Conservation (phyloP, 2,113 vertebrate species). For the Entomyzon cyanotis region DNA sequence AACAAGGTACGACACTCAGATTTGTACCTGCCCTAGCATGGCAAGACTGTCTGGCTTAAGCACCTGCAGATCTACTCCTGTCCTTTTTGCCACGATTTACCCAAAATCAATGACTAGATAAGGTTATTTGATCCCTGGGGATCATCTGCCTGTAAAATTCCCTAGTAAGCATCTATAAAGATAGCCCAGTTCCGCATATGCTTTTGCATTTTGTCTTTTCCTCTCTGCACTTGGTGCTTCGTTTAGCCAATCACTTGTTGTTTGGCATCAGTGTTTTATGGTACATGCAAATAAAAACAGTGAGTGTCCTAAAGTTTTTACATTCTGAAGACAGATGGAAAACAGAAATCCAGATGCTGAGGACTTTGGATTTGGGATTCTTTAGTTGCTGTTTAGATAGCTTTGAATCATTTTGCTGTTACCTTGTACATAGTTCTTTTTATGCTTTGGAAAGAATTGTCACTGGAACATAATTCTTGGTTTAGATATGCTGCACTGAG, state of each 20-base stretch:
- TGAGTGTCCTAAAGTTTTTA: not conserved
- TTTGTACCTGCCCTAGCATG: not conserved
- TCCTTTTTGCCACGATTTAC: not conserved
- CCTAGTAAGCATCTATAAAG: not conserved
- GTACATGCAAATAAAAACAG: not conserved
- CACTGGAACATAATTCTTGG: not conserved
- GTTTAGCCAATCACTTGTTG: not conserved
- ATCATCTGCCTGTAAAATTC: not conserved
- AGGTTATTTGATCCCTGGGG: not conserved
- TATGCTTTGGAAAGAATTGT: not conserved
- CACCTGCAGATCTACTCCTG: not conserved
- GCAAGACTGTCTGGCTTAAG: not conserved
- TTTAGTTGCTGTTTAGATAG: not conserved
- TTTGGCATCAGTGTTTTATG: constrained; percentile 2
- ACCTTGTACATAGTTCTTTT: not conserved
- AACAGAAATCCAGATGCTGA: not conserved
- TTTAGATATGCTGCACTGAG: not conserved
- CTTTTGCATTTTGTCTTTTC: not conserved
- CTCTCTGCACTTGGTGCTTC: not conserved
- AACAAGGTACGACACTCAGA: not conserved
- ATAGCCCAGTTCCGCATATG: not conserved
- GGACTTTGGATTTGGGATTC: not conserved
- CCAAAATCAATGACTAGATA: not conserved
- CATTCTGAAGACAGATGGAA: not conserved
- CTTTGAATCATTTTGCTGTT: not conserved